Evolutionary conservation across 2,113 vertebrate genomes (phyloP).

Genomic region (Zosterops lateralis): DNA sequence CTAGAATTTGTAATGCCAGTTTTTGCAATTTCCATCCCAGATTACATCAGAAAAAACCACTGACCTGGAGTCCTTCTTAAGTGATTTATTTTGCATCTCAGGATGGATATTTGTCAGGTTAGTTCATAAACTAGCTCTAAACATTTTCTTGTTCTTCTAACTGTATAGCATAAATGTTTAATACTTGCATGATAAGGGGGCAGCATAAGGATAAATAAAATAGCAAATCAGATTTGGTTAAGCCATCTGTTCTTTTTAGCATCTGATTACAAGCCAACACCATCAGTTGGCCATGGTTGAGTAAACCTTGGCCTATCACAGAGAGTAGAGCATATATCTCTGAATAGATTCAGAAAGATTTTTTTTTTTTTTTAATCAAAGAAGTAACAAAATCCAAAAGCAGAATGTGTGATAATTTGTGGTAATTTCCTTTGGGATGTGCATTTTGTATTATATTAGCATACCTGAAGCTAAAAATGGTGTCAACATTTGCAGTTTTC

Average conservation of each 20-base stretch:
- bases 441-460: slow-evolving; percentile 30
- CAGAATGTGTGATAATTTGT: background rate
- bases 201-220: slow-evolving; percentile 62
- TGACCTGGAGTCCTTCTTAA: background rate
- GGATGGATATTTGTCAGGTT: slow-evolving; percentile 11
- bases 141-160: slow-evolving; percentile 8
- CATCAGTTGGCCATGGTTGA: slow-evolving; percentile 24
- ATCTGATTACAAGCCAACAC: slow-evolving; percentile 49
- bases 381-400: slow-evolving; percentile 30
- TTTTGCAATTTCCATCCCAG: background rate
- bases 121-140: slow-evolving; percentile 25
- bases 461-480: slow-evolving; percentile 14
- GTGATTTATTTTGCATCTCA: slow-evolving; percentile 3
- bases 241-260: slow-evolving; percentile 67
- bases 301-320: slow-evolving; percentile 3
- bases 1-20: background rate
- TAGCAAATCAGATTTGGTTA: slow-evolving; percentile 67
- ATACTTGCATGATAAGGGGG: slow-evolving; percentile 20
- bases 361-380: slow-evolving; percentile 32
- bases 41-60: background rate
- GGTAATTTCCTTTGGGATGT: background rate
- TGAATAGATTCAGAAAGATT: slow-evolving; percentile 14
- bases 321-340: background rate
- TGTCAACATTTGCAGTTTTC: slow-evolving; percentile 19
- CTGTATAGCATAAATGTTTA: slow-evolving; percentile 10